Conservation (phyloP, 2,888 invertebrate genomes). For the Eumacrocentrus americanus region DNA sequence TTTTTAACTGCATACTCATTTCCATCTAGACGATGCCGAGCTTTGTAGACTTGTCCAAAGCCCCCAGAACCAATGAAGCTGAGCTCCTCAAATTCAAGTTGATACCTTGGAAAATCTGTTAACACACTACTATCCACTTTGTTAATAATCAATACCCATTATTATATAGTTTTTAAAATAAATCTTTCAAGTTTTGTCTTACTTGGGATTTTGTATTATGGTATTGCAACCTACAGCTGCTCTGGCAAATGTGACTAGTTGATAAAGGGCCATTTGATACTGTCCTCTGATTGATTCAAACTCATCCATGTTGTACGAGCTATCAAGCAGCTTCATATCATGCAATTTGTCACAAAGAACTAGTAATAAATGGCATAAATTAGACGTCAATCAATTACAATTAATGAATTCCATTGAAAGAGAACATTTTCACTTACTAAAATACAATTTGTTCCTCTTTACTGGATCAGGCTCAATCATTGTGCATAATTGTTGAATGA, state of each 20-base stretch:
- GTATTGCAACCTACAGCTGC: slow-evolving; percentile 49
- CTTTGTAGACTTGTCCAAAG: slow-evolving; percentile 79
- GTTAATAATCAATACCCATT: not conserved
- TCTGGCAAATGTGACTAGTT: slow-evolving; percentile 68
- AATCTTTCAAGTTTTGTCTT: slow-evolving; percentile 22
- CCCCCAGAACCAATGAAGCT: slow-evolving; percentile 76
- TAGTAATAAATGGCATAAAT: too few relatives aligned
- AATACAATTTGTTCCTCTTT: slow-evolving; percentile 69
- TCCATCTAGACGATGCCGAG: slow-evolving; percentile 76
- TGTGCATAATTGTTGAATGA: slow-evolving; percentile 72
- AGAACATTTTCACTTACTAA: slow-evolving; percentile 53
- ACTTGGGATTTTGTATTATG: slow-evolving; percentile 46
- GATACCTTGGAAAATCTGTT: slow-evolving; percentile 70
- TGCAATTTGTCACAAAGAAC: slow-evolving; percentile 72
- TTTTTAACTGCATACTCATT: slow-evolving; percentile 83
- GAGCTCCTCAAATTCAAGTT: slow-evolving; percentile 73
- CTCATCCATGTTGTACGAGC: slow-evolving; percentile 73
- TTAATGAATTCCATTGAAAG: not conserved
- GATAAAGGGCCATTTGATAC: slow-evolving; percentile 72
- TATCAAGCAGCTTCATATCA: slow-evolving; percentile 73
- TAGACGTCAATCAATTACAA: too few relatives aligned
- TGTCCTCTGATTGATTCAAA: slow-evolving; percentile 74
- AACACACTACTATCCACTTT: slow-evolving; percentile 17
- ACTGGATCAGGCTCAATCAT: slow-evolving; percentile 69
- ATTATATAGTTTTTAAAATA: too few relatives aligned